phyloP scores from a whole-genome alignment of 2,888 invertebrate genomes.

The Sipha maydis region DNA sequence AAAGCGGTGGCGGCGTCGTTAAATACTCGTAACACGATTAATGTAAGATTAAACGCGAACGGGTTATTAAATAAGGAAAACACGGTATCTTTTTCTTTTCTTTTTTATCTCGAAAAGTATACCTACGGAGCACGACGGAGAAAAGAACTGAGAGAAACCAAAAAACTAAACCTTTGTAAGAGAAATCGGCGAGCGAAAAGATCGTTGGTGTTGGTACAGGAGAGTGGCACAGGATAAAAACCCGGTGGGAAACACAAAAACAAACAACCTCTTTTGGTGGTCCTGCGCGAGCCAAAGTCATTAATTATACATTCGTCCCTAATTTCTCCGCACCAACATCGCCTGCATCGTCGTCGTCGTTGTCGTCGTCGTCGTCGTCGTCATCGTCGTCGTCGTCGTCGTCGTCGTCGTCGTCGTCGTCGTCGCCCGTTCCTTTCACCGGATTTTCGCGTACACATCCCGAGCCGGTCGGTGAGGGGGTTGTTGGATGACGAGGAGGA shows the following conservation, averaged over 20 bases:
- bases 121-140: neutral
- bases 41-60: neutral
- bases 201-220: neutral
- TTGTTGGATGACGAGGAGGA: neutral
- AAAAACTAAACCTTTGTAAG: conserved; percentile 18
- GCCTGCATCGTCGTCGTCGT: neutral
- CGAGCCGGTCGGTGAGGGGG: neutral
- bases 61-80: neutral
- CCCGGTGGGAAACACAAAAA: conserved; percentile 17
- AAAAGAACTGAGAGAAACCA: neutral
- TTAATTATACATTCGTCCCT: conserved; percentile 58
- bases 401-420: neutral
- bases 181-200: neutral
- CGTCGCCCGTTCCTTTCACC: neutral
- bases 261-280: conserved; percentile 32
- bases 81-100: neutral
- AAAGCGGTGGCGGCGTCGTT: neutral
- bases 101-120: neutral
- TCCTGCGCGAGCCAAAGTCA: conserved; percentile 18
- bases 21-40: conserved; percentile 39
- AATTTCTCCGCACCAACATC: conserved; percentile 32
- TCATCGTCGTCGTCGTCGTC: no score
- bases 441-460: conserved; percentile 1
- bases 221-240: neutral
- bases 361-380: no score